These are phyloP conservation scores for Oriolus oriolus DNA, from an alignment of 2,113 vertebrate species.

Conservation along the genomic window DNA sequence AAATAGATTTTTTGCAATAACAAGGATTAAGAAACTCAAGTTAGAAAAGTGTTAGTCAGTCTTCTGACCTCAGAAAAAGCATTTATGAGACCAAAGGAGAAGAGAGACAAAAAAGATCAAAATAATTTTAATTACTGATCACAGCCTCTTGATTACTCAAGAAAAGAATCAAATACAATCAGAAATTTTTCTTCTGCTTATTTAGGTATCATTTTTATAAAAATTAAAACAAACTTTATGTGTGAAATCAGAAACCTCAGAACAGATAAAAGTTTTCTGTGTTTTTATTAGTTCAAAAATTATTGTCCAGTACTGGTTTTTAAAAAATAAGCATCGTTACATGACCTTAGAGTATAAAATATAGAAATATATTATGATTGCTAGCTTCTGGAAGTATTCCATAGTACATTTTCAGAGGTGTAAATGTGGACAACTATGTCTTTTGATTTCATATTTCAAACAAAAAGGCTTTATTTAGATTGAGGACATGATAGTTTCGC, in stretches of 20 bases:
- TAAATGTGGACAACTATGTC: background rate
- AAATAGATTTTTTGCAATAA: background rate
- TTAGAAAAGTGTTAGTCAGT: background rate
- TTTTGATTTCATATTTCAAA: background rate
- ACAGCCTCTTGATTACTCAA: background rate
- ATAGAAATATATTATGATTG: background rate
- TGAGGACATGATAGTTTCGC: background rate
- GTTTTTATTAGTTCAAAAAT: background rate
- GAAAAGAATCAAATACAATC: background rate
- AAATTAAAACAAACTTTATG: background rate
- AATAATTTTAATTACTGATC: background rate
- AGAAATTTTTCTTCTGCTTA: background rate
- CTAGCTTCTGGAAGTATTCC: background rate
- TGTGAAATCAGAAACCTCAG: background rate
- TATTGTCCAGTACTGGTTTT: background rate
- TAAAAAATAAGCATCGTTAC: background rate
- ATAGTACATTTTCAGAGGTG: background rate
- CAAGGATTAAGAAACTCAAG: background rate
- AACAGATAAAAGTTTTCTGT: background rate
- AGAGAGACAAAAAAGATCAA: background rate
- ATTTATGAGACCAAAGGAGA: background rate
- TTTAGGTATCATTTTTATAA: background rate
- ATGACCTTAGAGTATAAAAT: background rate
- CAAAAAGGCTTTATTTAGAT: background rate
- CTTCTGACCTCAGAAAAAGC: background rate